Base-by-base conservation (phyloP, 2,888 invertebrate species). In the Odontocolon sp. region DNA sequence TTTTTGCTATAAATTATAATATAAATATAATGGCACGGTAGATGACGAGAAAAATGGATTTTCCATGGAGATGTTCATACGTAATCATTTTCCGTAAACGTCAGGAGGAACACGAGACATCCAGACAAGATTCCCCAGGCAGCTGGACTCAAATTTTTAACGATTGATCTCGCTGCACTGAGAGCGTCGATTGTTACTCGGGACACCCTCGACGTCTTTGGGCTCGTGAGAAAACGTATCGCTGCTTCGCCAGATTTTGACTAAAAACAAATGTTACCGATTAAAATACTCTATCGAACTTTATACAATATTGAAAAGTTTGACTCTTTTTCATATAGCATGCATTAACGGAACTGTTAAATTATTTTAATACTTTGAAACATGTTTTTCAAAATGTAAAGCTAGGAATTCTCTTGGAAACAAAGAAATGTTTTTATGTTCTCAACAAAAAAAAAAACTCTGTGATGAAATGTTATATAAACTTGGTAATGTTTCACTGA, bases 31-130 rank as follows among this genome's bases (percentile, higher is more conserved):
- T 57, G 14, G 28, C n/a, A 28, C 38, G 33, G 18, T 26, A 3
- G 21, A 18, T 57, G 47, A 47, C 11, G 47, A 56, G 57, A 26
- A 14, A 8, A 21, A n/a, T 11, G 31, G 18, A 21, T 54, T 33
- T n/a, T n/a, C 5, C 1, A 33, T 45, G 33, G 6, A n/a, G 45
- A 42, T 8, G 38, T 31, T 73, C 6, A 70, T 18, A 76, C 75
- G 56, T 76, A 67, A 45, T 75, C 67, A 8, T 79, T 77, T 47
- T 80, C 80, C 18, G 81, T 79, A 14, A 80, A 81, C 3, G 80
- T 80, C 50, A 80, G 40, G 21, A 79, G 59, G 59, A 81, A 81
- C 9, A 76, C 81, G 18, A 81, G 50, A 47, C 76, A 81, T 6
- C 81, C 81, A 16, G 73, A 68, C 4, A 79, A 56, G 31, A 80